Conservation (phyloP, 1,140 invertebrate genomes). For the Drosophila neocordata region DNA sequence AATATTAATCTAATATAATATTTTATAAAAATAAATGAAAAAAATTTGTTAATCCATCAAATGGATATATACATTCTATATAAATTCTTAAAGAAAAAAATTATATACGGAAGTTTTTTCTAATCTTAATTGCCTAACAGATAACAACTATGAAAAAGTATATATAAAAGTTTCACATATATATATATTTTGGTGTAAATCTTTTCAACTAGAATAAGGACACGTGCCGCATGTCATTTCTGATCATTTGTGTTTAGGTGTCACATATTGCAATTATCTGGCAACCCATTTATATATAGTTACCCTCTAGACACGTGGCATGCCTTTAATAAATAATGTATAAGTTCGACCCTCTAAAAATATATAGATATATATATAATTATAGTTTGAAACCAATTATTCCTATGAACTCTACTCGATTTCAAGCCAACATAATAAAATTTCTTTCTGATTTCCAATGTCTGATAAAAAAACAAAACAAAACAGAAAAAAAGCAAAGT, state of each 20-base stretch:
- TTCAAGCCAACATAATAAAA: slow-evolving; percentile 29
- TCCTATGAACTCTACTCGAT: background rate
- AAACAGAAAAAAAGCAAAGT: background rate
- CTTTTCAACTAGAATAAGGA: slow-evolving; percentile 49
- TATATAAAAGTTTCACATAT: too few relatives aligned
- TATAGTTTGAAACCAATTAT: background rate
- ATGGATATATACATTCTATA: too few relatives aligned
- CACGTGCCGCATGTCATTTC: slow-evolving; percentile 42
- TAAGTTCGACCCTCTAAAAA: background rate
- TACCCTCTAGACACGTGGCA: background rate
- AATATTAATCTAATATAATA: background rate
- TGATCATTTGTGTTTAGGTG: slow-evolving; percentile 1
- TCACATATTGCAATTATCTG: slow-evolving; percentile 56
- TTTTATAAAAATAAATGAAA: background rate
- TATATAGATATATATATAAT: background rate
- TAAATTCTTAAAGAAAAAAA: too few relatives aligned
- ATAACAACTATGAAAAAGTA: too few relatives aligned
- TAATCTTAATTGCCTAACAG: too few relatives aligned
- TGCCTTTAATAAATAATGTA: slow-evolving; percentile 40
- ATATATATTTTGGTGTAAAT: slow-evolving; percentile 30
- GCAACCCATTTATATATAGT: slow-evolving; percentile 61
- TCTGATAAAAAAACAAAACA: slow-evolving; percentile 19
- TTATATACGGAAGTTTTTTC: too few relatives aligned
- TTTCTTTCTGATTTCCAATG: slow-evolving; percentile 46
- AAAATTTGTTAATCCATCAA: too few relatives aligned